Evolutionary conservation across 1,140 invertebrate genomes (phyloP).

Genomic region (Xylocopa sonorina): DNA sequence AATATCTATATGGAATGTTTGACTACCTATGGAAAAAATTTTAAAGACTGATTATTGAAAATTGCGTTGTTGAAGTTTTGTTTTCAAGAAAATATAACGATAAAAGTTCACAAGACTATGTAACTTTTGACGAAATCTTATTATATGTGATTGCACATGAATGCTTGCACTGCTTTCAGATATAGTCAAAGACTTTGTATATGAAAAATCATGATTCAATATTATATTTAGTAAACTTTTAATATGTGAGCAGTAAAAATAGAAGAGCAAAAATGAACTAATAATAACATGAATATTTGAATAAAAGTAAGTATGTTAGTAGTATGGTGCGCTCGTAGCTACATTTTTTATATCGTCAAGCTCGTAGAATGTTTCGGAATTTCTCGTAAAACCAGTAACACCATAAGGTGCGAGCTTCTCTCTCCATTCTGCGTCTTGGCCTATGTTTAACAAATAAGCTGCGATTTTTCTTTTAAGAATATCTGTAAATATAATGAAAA

Average conservation of each 20-base stretch:
- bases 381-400: conserved; percentile 69
- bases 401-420: conserved; percentile 65
- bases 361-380: conserved; percentile 74
- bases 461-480: conserved; percentile 74
- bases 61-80: too few relatives aligned
- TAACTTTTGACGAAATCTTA: too few relatives aligned
- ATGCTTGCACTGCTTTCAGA: too few relatives aligned
- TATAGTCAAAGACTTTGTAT: too few relatives aligned
- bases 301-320: conserved; percentile 66
- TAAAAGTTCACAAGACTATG: too few relatives aligned
- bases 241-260: conserved; percentile 2
- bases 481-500: conserved; percentile 65
- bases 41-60: too few relatives aligned
- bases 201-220: conserved; percentile 10
- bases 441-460: conserved; percentile 75
- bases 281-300: conserved; percentile 14
- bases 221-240: conserved; percentile 33
- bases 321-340: conserved; percentile 78
- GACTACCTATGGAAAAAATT: too few relatives aligned
- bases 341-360: conserved; percentile 74
- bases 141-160: too few relatives aligned
- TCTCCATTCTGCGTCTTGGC: conserved; percentile 68
- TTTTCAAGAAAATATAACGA: too few relatives aligned
- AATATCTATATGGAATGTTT: too few relatives aligned
- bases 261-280: conserved; percentile 8